These are phyloP conservation scores for Encarsia formosa DNA, from an alignment of 2,888 invertebrate species.

Conservation along the genomic window DNA sequence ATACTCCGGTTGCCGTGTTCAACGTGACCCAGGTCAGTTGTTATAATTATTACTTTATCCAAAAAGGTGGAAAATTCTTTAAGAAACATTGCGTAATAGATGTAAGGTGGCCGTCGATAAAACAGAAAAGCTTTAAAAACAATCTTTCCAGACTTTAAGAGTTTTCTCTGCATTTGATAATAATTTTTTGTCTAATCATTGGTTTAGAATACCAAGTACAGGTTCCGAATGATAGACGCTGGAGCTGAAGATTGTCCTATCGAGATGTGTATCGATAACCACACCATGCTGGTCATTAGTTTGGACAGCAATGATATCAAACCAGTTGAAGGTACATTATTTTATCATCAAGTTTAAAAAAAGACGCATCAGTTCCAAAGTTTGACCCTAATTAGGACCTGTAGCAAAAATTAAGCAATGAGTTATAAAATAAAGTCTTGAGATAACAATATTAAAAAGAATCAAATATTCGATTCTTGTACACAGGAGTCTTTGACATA, in stretches of 20 bases:
- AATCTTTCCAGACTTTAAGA: too few relatives aligned
- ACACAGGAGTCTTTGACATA: too few relatives aligned
- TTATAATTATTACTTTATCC: background rate
- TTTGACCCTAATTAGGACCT: too few relatives aligned
- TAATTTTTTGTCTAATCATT: too few relatives aligned
- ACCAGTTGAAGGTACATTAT: conserved; percentile 72
- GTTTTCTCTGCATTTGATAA: too few relatives aligned
- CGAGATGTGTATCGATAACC: conserved; percentile 77
- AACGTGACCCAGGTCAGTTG: conserved; percentile 60
- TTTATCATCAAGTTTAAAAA: background rate
- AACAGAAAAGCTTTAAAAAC: too few relatives aligned
- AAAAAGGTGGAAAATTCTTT: too few relatives aligned
- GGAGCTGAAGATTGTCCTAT: conserved; percentile 85
- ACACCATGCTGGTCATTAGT: conserved; percentile 71
- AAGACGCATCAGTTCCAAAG: background rate
- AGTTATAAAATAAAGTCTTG: too few relatives aligned
- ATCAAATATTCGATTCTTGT: background rate
- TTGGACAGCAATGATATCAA: conserved; percentile 76
- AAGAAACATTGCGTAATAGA: too few relatives aligned
- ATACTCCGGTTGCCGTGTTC: conserved; percentile 62
- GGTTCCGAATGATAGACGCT: conserved; percentile 78
- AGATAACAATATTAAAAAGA: background rate
- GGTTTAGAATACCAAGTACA: conserved; percentile 58
- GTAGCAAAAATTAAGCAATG: too few relatives aligned
- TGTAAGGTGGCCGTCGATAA: too few relatives aligned